phyloP scores from a whole-genome alignment of 2,888 invertebrate genomes.

The Drosophila meridiana region DNA sequence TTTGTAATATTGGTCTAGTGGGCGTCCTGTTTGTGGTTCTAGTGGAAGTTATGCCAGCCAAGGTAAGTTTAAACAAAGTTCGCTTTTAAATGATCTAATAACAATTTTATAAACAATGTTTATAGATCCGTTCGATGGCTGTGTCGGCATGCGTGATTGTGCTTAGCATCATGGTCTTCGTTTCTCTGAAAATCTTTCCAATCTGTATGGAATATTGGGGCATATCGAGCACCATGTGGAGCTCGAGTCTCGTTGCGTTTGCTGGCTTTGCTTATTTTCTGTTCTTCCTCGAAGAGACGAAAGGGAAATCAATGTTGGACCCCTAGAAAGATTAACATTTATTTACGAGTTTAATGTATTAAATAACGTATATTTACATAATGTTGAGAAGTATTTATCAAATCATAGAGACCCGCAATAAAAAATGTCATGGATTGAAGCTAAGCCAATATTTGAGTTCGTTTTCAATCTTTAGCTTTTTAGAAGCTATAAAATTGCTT shows the following conservation, averaged over 20 bases:
- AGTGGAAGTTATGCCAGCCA: conserved; percentile 76
- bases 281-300: conserved; percentile 76
- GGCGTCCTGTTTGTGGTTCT: conserved; percentile 75
- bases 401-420: no score
- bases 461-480: no score
- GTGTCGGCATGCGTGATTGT: conserved; percentile 59
- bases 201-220: conserved; percentile 62
- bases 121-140: conserved; percentile 73
- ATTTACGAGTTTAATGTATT: no score
- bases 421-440: no score
- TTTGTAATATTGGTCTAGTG: conserved; percentile 74
- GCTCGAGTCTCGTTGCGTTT: conserved; percentile 57
- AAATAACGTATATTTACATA: no score
- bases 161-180: conserved; percentile 66
- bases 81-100: background rate
- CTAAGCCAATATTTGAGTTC: no score
- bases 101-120: background rate
- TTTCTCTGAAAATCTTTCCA: conserved; percentile 72
- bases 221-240: conserved; percentile 74
- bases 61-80: conserved; percentile 57
- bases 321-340: background rate
- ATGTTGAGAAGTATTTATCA: no score
- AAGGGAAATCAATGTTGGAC: conserved; percentile 71
- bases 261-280: conserved; percentile 66
- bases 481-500: no score